Conservation (phyloP, 92 coral and sea anemone genomes). For the Paragorgia papillata region DNA sequence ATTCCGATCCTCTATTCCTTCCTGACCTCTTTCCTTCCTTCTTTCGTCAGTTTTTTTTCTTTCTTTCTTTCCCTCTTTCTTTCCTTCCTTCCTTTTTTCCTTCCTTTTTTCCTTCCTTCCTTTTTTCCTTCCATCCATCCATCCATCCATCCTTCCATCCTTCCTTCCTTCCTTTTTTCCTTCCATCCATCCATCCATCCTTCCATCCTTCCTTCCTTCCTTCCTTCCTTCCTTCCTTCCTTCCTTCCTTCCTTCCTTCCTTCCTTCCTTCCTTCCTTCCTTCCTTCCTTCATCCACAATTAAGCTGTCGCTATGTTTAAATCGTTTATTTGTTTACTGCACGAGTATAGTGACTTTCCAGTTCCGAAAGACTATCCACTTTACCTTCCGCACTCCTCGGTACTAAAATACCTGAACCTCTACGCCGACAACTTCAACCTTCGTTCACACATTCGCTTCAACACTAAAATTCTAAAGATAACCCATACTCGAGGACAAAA, state of each 20-base stretch:
- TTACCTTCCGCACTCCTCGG: slow-evolving; percentile 65
- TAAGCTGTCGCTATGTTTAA: not conserved
- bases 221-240: not conserved
- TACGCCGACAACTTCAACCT: slow-evolving; percentile 67
- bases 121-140: too few relatives aligned
- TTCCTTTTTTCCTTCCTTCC: too few relatives aligned
- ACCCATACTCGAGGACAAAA: slow-evolving; percentile 39
- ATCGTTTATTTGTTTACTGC: not conserved
- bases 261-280: not conserved
- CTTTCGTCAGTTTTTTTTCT: too few relatives aligned
- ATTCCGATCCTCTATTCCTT: too few relatives aligned
- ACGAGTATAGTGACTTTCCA: slow-evolving; percentile 60
- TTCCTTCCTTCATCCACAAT: not conserved
- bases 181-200: too few relatives aligned
- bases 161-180: too few relatives aligned
- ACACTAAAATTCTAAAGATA: slow-evolving; percentile 56
- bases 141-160: too few relatives aligned
- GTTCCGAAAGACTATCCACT: slow-evolving; percentile 79
- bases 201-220: too few relatives aligned
- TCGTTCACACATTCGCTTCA: slow-evolving; percentile 59
- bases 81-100: too few relatives aligned
- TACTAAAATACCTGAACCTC: slow-evolving; percentile 57
- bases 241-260: not conserved
- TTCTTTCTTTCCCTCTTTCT: too few relatives aligned
- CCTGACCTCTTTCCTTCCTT: too few relatives aligned